phyloP scores from a whole-genome alignment of 2,113 vertebrate species.

The Periophthalmodon schlosseri region DNA sequence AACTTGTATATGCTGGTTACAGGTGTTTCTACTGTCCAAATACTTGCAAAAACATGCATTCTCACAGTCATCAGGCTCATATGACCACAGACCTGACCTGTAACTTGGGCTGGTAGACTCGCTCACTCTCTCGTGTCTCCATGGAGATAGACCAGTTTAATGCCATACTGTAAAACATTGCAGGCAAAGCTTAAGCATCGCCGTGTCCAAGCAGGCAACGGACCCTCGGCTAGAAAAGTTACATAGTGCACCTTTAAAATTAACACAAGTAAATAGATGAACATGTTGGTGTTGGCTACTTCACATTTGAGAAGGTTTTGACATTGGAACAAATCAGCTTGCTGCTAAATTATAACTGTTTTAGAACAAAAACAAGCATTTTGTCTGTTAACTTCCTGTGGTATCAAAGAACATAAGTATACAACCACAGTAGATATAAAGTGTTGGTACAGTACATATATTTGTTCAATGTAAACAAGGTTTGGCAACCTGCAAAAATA shows the following conservation, averaged over 20 bases:
- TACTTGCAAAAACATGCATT: too few relatives aligned
- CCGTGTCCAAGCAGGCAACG: too few relatives aligned
- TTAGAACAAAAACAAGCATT: neutral
- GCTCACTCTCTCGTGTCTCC: too few relatives aligned
- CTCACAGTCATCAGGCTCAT: too few relatives aligned
- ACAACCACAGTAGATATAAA: conserved; percentile 57
- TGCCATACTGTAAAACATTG: too few relatives aligned
- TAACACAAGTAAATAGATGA: neutral
- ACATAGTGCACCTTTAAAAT: neutral
- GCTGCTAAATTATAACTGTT: neutral
- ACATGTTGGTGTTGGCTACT: neutral
- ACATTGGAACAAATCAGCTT: neutral
- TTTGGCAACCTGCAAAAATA: conserved; percentile 51
- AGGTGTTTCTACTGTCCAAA: too few relatives aligned
- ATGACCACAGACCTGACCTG: too few relatives aligned
- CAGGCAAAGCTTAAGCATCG: too few relatives aligned
- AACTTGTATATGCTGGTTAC: too few relatives aligned
- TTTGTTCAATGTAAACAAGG: conserved; percentile 65
- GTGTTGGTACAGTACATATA: conserved; percentile 50
- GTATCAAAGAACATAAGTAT: conserved; percentile 56
- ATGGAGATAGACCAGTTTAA: too few relatives aligned
- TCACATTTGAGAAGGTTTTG: neutral
- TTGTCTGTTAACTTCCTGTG: neutral
- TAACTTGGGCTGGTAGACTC: too few relatives aligned
- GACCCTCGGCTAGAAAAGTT: too few relatives aligned